Conservation (phyloP, 2,113 vertebrate species). For the Empidonax traillii region DNA sequence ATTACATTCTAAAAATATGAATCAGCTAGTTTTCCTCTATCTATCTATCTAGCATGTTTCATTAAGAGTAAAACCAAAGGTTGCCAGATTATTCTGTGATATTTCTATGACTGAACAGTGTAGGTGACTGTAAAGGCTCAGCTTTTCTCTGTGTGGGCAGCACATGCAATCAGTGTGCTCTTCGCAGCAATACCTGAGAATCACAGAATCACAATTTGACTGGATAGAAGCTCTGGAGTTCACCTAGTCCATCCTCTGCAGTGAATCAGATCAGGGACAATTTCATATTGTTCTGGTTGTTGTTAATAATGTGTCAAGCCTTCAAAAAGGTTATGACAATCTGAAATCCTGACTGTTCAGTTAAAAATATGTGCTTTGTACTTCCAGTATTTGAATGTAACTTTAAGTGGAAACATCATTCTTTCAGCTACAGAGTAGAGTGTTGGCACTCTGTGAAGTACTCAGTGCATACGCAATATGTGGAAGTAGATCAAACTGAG, state of each 20-base stretch:
- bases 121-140: not conserved
- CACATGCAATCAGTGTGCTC: not conserved
- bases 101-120: not conserved
- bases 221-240: not conserved
- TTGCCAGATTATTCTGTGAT: not conserved
- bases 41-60: not conserved
- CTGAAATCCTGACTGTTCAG: not conserved
- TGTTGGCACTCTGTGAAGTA: not conserved
- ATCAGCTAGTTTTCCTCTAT: not conserved
- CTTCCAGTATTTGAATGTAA: not conserved
- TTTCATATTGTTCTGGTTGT: not conserved
- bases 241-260: not conserved
- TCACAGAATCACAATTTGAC: not conserved
- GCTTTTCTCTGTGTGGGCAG: not conserved
- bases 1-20: not conserved
- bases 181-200: not conserved
- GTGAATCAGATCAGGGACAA: not conserved
- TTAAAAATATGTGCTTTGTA: not conserved
- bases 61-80: not conserved
- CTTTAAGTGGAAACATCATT: not conserved
- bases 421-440: not conserved
- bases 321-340: not conserved
- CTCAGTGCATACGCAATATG: not conserved
- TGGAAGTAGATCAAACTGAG: not conserved
- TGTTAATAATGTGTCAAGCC: not conserved